Base-by-base conservation (phyloP, 2,797 vertebrate species). In the Tenualosa ilisha region DNA sequence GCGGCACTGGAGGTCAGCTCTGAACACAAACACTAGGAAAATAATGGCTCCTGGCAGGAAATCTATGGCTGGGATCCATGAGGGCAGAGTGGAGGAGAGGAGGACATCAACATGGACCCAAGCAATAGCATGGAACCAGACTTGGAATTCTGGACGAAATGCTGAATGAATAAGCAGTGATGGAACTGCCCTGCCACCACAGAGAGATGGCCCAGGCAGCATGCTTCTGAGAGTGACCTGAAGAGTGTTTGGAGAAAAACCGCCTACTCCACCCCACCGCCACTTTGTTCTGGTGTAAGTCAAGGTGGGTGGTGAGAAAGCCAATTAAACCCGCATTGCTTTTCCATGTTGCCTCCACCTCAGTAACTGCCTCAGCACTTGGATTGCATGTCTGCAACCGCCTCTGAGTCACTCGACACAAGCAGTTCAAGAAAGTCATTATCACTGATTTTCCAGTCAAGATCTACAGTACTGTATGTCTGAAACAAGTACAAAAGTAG, bases 11-110 rank as follows among this genome's bases (percentile, higher is more conserved):
- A 86, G 81, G 83, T 86, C 75, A 75, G 84, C 43, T 0, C 40
- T 79, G 72, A 79, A 43, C 72, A 79, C 72, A 79, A 79, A 79
- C 72, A 79, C 17, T 79, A 79, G 72, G 72, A 43, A 83, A 84
- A 89, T 89, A 87, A 87, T 86, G 84, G 81, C 81, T 49, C 49
- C 24, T 65, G 83, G 65, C 86, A 89, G 88, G 61, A 87, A 88
- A 89, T 87, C 86, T 85, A 85, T 85, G 54, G 50, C 37, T n/a
- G 26, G 54, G 72, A 54, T 13, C 56, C 26, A 79, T 20, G 59
- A 63, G 72, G 43, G 17, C 37, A 72, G 65, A 72, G 65, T 37
- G 65, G 65, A 65, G n/a, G 59, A 61, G 63, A 65, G 63, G 68
- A 40, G 40, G 72, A 22, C 72, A 79, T 9, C 72, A 22, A 17